Conservation (phyloP, 2,113 vertebrate genomes). For the Apaloderma vittatum region DNA sequence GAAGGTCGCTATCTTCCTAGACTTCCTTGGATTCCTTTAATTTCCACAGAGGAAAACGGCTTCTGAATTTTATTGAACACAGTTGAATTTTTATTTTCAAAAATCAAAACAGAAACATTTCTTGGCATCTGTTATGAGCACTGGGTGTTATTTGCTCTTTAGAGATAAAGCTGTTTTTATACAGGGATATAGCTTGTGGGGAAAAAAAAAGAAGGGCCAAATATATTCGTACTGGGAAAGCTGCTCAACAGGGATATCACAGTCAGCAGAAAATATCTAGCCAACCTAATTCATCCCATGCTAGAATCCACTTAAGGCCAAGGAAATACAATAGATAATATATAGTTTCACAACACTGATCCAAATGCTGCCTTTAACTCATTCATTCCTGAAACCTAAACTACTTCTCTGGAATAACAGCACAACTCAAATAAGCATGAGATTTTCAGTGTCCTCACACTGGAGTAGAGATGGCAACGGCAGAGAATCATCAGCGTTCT, state of each 20-base stretch:
- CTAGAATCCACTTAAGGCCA: slow-evolving; percentile 69
- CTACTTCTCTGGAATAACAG: background rate
- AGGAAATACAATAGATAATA: slow-evolving; percentile 72
- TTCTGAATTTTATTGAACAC: slow-evolving; percentile 88
- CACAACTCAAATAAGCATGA: background rate
- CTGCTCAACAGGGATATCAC: slow-evolving; percentile 75
- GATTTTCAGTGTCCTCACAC: background rate
- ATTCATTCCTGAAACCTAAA: slow-evolving; percentile 31
- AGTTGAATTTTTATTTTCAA: slow-evolving; percentile 88
- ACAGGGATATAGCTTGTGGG: slow-evolving; percentile 78
- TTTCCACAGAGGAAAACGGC: slow-evolving; percentile 91
- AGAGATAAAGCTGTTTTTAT: slow-evolving; percentile 86
- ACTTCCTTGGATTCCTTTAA: slow-evolving; percentile 90
- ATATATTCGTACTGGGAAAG: slow-evolving; percentile 82
- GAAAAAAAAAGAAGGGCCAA: slow-evolving; percentile 73
- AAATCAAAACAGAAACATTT: slow-evolving; percentile 88
- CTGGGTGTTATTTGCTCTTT: slow-evolving; percentile 88
- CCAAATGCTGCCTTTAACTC: slow-evolving; percentile 71
- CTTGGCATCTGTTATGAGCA: slow-evolving; percentile 87
- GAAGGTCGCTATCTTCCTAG: slow-evolving; percentile 86
- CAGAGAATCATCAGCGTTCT: background rate
- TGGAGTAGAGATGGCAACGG: background rate
- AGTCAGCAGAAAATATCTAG: slow-evolving; percentile 80
- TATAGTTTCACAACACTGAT: slow-evolving; percentile 44
- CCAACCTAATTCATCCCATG: slow-evolving; percentile 60